Conservation (phyloP, 2,113 vertebrate genomes). For the Castor canadensis region DNA sequence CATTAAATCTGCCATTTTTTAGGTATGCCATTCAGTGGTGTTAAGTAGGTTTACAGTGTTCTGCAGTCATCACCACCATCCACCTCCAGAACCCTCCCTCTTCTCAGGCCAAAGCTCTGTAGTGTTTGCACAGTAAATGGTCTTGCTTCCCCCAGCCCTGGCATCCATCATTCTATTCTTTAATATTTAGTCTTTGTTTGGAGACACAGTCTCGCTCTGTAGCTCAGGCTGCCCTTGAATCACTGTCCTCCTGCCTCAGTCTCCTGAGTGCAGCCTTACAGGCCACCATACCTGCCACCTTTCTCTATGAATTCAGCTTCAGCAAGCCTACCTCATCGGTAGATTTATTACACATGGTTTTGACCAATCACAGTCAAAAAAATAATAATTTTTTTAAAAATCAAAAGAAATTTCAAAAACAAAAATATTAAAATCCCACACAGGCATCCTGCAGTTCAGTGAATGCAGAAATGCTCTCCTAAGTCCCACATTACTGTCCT, state of each 20-base stretch:
- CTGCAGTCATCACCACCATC: neutral
- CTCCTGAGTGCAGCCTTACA: neutral
- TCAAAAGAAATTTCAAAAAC: no score
- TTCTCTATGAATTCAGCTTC: neutral
- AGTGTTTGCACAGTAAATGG: neutral
- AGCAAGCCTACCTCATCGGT: no score
- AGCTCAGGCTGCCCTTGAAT: no score
- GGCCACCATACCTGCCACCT: neutral
- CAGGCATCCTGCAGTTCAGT: no score
- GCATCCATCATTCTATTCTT: neutral
- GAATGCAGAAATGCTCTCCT: no score
- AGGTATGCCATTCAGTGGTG: neutral
- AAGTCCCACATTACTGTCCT: no score
- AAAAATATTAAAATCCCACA: no score
- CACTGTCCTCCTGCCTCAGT: neutral
- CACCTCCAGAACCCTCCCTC: neutral
- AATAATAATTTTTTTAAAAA: no score
- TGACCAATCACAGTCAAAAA: no score
- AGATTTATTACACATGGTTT: no score
- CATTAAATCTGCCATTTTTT: neutral
- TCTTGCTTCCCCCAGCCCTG: fast-evolving
- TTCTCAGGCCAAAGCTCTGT: neutral
- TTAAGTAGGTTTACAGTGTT: neutral
- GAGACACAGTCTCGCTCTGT: neutral
- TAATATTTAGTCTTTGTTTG: no score